Evolutionary conservation across 2,797 vertebrate genomes (phyloP).

Genomic region (Macroramphosus scolopax): DNA sequence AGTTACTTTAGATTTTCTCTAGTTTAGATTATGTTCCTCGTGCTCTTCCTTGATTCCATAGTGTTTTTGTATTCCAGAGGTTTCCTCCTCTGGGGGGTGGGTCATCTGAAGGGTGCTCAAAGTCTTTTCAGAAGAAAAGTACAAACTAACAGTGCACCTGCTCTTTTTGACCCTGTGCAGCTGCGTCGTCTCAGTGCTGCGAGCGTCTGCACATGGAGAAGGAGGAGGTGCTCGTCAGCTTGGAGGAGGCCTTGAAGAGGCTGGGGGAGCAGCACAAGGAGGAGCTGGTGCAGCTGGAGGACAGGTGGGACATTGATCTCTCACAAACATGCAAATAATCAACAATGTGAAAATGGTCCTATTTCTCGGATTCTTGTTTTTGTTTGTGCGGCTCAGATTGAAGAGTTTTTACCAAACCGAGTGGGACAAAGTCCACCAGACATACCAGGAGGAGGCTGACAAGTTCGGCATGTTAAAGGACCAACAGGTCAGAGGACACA

Average conservation of each 20-base stretch:
- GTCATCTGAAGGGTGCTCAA: neutral
- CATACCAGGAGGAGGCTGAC: constrained; percentile 90
- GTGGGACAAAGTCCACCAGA: constrained; percentile 89
- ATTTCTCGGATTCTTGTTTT: neutral
- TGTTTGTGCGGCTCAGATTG: constrained; percentile 60
- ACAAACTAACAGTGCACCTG: neutral
- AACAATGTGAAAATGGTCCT: neutral
- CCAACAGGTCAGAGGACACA: constrained; percentile 80
- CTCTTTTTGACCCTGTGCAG: constrained; percentile 57
- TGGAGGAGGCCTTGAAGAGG: constrained; percentile 83
- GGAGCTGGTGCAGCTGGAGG: constrained; percentile 85
- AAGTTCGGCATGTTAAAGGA: constrained; percentile 85
- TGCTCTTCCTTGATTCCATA: no score
- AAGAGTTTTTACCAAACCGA: constrained; percentile 88
- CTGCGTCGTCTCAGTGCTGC: constrained; percentile 77
- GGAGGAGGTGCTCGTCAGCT: constrained; percentile 77
- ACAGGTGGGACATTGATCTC: constrained; percentile 52
- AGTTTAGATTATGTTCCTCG: no score
- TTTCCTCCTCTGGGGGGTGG: no score
- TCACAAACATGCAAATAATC: neutral
- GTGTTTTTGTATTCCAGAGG: no score
- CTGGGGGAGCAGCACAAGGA: constrained; percentile 85
- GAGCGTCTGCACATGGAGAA: constrained; percentile 85
- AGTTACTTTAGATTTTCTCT: no score
- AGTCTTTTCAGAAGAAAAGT: neutral